These are phyloP conservation scores for Onychorhynchus coronatus DNA, from an alignment of 2,113 vertebrate species.

Conservation along the genomic window DNA sequence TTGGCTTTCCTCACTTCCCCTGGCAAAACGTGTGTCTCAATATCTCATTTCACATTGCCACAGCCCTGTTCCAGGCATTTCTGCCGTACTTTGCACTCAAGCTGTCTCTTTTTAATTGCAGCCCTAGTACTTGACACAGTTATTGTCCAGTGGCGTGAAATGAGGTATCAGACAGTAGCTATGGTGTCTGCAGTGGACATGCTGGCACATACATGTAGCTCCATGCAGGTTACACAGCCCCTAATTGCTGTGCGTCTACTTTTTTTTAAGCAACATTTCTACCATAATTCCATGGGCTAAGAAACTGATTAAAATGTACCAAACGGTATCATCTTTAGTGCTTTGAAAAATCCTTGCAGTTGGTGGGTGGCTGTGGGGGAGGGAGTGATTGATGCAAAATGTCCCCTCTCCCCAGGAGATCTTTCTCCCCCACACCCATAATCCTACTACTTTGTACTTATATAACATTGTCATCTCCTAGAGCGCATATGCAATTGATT, in stretches of 20 bases:
- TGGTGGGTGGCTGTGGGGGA: constrained; percentile 60
- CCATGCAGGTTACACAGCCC: background rate
- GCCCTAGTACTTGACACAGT: background rate
- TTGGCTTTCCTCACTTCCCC: background rate
- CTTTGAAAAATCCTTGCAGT: constrained; percentile 61
- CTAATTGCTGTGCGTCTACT: background rate
- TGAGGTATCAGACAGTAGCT: background rate
- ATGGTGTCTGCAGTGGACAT: background rate
- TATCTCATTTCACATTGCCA: background rate
- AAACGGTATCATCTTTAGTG: background rate
- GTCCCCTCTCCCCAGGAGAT: constrained; percentile 61
- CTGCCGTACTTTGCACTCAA: background rate
- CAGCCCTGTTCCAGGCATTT: background rate
- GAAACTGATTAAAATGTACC: constrained; percentile 48
- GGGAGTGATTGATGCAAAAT: constrained; percentile 63
- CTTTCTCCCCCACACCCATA: constrained; percentile 48
- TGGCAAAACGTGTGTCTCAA: background rate
- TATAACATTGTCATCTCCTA: background rate
- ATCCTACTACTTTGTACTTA: background rate
- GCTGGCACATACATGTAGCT: background rate
- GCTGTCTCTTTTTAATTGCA: background rate
- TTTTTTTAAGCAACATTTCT: background rate
- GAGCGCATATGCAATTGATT: background rate
- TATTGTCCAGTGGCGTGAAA: background rate
- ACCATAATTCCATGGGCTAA: background rate